Evolutionary conservation across 2,113 vertebrate genomes (phyloP).

Genomic region (Pelvicachromis taeniatus): DNA sequence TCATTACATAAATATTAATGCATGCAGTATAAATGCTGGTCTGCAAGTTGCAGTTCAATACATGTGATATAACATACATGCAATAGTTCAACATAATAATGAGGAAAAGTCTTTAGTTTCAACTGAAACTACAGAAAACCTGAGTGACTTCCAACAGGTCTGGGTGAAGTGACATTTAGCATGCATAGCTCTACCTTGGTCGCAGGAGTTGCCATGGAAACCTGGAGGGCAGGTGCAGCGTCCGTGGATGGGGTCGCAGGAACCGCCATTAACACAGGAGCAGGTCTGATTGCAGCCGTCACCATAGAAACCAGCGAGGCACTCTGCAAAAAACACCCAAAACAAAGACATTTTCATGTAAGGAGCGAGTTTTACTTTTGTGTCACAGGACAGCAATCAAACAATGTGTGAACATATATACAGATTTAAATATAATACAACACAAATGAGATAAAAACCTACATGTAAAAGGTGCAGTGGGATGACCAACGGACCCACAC

Average conservation of each 20-base stretch:
- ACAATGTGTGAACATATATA: not conserved
- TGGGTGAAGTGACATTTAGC: not conserved
- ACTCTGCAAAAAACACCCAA: constrained; percentile 57
- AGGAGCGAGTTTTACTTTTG: not conserved
- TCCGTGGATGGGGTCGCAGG: constrained; percentile 72
- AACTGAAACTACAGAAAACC: not conserved
- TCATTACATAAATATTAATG: too few species aligned
- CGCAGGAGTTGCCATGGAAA: constrained; percentile 73
- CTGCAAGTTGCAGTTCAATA: not conserved
- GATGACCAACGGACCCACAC: not conserved
- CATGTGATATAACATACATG: not conserved
- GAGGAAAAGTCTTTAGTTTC: not conserved
- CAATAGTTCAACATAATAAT: not conserved
- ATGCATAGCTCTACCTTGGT: constrained; percentile 62
- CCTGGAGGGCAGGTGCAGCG: constrained; percentile 76
- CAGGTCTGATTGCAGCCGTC: constrained; percentile 76
- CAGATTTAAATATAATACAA: not conserved
- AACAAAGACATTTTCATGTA: not conserved
- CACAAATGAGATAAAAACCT: not conserved
- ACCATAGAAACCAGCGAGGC: constrained; percentile 70
- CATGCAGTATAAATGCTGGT: too few species aligned
- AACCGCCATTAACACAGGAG: constrained; percentile 70
- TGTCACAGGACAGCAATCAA: not conserved
- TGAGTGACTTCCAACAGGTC: not conserved
- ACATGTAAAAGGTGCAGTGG: not conserved